phyloP scores from a whole-genome alignment of 2,797 vertebrate species.

The Paratrypauchen microcephalus region DNA sequence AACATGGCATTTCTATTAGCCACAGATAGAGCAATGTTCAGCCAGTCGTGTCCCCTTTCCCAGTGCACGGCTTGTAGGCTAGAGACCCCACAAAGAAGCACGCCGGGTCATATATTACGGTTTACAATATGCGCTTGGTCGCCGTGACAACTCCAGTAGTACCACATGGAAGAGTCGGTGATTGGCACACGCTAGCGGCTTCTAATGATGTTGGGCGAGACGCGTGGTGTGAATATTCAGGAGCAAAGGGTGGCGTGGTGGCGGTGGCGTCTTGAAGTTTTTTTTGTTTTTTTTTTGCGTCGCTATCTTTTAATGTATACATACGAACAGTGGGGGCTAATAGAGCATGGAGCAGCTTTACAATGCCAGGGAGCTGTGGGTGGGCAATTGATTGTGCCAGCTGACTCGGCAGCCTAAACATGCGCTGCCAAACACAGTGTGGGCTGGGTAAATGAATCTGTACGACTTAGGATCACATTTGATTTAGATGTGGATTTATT shows the following conservation, averaged over 20 bases:
- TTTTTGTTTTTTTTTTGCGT: constrained; percentile 22
- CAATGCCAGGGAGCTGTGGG: constrained; percentile 69
- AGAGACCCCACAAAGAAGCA: constrained; percentile 65
- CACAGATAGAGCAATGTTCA: constrained; percentile 69
- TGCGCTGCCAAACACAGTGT: constrained; percentile 59
- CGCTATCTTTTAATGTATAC: constrained; percentile 68
- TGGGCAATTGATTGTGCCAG: constrained; percentile 60
- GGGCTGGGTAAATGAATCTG: constrained; percentile 36
- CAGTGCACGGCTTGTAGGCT: constrained; percentile 55
- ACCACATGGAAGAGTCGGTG: constrained; percentile 48
- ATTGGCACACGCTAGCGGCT: constrained; percentile 46
- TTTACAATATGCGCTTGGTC: constrained; percentile 60
- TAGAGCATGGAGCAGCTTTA: constrained; percentile 76
- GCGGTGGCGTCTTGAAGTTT: constrained; percentile 40
- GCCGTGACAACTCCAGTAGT: constrained; percentile 54
- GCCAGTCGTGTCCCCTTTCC: constrained; percentile 66
- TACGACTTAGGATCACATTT: constrained; percentile 34
- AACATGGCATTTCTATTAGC: constrained; percentile 67
- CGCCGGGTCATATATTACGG: constrained; percentile 68
- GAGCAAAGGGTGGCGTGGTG: constrained; percentile 49
- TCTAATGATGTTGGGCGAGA: constrained; percentile 51
- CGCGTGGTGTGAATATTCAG: constrained; percentile 58
- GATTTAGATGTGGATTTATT: constrained; percentile 19
- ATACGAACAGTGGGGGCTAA: constrained; percentile 67
- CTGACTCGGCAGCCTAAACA: constrained; percentile 57